Evolutionary conservation across 1,140 invertebrate genomes (phyloP), one percentile per base, ranked within the genome.

Genomic region (Drosophila ogumai): DNA sequence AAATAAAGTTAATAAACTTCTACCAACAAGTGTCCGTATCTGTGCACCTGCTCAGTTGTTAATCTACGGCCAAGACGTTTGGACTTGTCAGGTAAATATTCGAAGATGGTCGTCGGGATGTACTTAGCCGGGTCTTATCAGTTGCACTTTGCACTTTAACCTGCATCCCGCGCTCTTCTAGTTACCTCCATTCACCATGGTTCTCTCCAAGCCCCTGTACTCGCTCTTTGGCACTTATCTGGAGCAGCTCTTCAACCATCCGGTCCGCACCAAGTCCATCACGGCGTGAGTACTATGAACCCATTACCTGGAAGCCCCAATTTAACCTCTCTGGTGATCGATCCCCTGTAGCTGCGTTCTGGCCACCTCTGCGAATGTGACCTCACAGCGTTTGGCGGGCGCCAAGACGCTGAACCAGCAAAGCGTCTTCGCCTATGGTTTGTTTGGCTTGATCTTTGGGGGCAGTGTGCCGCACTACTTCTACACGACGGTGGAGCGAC

Each of bases 401-500:
- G 92, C 93, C 8, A 94, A 94, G 68, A 75, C 93, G 40, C 92
- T 95, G n/a, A 94, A 95, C 81, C 91, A 94, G 38, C 94, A 96
- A 28, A 95, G 94, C 77, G 82, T 96, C 12, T 78, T 96, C 10
- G 95, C 96, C 8, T 96, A 95, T 93, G 95, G 94, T 57, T 77
- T 95, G 25, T 96, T 95, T 94, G 96, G 96, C 31, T 93, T 96
- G 22, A 77, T 96, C 13, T 96, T 96, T 92, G 96, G 96, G 32
- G 96, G 96, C 6, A 93, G 95, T 19, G 92, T 96, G 3, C 96
- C 96, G 6, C 96, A 96, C 91, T 96, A 94, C 78, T 96, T 96
- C 87, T 96, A 96, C 81, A 92, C 93, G 66, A 93, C 93, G 17
- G 79, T 95, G 44, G 95, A 95, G 71, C 93, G 91, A 41, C 59